Evolutionary conservation across 2,888 invertebrate genomes (phyloP).

Genomic region (Shargacucullia verbasci): DNA sequence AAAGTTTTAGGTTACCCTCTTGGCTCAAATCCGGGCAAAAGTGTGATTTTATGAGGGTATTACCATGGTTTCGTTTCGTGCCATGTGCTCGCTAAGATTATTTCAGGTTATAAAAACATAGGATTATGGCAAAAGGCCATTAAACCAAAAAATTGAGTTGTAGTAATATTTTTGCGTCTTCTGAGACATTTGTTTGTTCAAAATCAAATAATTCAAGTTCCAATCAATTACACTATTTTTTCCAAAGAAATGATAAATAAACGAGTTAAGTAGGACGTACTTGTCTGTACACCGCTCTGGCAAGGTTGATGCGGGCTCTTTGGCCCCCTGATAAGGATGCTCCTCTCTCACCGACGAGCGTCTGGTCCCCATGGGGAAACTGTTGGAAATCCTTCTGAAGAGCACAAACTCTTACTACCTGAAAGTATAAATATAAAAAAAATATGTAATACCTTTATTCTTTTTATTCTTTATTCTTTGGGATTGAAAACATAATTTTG

Average conservation of each 20-base stretch:
- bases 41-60: conserved; percentile 25
- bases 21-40: conserved; percentile 23
- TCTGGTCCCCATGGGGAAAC: conserved; percentile 92
- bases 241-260: no score
- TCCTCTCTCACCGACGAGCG: conserved; percentile 95
- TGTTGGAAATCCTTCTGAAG: conserved; percentile 93
- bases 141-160: no score
- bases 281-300: conserved; percentile 92
- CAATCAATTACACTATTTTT: no score
- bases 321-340: conserved; percentile 95
- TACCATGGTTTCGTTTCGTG: conserved; percentile 13
- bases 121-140: no score
- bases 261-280: conserved; percentile 61
- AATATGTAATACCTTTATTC: no score
- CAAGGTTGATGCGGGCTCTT: conserved; percentile 92
- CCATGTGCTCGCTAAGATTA: conserved; percentile 25
- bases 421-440: conserved; percentile 20
- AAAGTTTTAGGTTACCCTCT: conserved; percentile 28
- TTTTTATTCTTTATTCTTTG: no score
- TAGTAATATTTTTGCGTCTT: no score
- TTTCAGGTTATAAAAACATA: conserved; percentile 20
- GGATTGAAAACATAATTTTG: no score
- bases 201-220: no score
- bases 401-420: conserved; percentile 91
- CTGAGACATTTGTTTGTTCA: no score